These are phyloP conservation scores for Spea multiplicata DNA, from an alignment of 2,113 vertebrate species.

Conservation along the genomic window DNA sequence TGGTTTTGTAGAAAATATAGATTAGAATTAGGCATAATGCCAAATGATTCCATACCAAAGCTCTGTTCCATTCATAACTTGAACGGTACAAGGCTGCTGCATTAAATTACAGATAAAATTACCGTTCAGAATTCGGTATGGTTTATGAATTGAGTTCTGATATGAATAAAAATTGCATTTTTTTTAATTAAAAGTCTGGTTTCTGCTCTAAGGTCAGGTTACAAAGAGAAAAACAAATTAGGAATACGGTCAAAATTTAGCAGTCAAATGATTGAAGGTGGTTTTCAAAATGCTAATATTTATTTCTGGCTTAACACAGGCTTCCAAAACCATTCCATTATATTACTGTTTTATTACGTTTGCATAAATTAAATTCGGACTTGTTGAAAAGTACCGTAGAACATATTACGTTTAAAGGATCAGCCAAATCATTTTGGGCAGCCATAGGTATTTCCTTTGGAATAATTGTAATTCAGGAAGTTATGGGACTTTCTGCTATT, in stretches of 20 bases:
- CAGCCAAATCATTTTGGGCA: too few species aligned
- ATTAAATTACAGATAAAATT: background rate
- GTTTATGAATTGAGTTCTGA: background rate
- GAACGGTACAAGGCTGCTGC: background rate
- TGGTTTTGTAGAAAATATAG: too few species aligned
- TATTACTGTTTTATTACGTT: background rate
- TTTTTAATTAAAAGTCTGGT: background rate
- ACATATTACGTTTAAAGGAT: too few species aligned
- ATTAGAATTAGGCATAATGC: too few species aligned
- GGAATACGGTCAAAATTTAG: background rate
- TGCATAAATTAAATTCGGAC: background rate
- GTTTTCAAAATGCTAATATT: background rate
- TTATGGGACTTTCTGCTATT: too few species aligned
- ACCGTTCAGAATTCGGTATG: background rate
- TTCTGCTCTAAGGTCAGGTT: background rate
- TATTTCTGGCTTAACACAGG: background rate
- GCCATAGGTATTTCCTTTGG: too few species aligned
- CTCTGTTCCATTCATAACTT: too few species aligned
- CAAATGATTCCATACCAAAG: background rate
- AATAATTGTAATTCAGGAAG: too few species aligned
- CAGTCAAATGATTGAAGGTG: background rate
- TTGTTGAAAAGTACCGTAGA: background rate
- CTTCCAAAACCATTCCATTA: background rate
- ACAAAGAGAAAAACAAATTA: background rate
- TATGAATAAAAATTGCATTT: background rate